Evolutionary conservation across 35 echinoderm and acorn worm species (phyloP), one percentile per base, ranked within the genome.

Genomic region (Diadema setosum): DNA sequence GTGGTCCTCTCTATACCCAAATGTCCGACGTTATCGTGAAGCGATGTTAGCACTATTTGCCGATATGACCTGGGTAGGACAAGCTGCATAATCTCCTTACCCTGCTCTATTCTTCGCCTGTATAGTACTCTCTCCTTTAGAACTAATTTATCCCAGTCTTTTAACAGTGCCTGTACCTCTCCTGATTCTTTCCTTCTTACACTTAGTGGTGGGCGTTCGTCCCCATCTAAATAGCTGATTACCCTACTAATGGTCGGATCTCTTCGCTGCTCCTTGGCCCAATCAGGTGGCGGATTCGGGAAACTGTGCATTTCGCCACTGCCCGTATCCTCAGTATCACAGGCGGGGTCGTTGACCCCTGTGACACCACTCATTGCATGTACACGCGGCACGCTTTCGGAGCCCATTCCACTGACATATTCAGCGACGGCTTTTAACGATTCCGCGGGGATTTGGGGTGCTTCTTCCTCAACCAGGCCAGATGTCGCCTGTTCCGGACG

Each of bases 1-100:
- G 83, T 70, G 5, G 93, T 95, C 11, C 78, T 44, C 31, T 91
- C 84, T 3, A 78, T 30, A 31, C 88, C 87, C n/a, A 91, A 26
- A 63, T 95, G 93, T 14, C 88, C 83, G 36, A 86, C 21, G 12
- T 95, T 84, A 84, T 91, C 58, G 42, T 91, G 93, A 0, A 91
- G 48, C 11, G 60, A 65, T 5, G 11, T 24, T 6, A 65, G 60
- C 6, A 65, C 60, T 5, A 65, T 18, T 6, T 9, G 11, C 11
- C 23, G 6, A 27, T 65, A 65, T 27, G 7, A 5, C 29, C 26
- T 65, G 11, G 60, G 60, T 6, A 65, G 60, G 60, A 65, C 60
- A 18, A 65, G 23, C 23, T 65, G 60, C 60, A 65, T 6, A 6
- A 14, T 24, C 26, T 65, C 7, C 5, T 6, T 27, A 9, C 60